phyloP scores from a whole-genome alignment of 1,140 invertebrate genomes.

The Heliconius hewitsoni region DNA sequence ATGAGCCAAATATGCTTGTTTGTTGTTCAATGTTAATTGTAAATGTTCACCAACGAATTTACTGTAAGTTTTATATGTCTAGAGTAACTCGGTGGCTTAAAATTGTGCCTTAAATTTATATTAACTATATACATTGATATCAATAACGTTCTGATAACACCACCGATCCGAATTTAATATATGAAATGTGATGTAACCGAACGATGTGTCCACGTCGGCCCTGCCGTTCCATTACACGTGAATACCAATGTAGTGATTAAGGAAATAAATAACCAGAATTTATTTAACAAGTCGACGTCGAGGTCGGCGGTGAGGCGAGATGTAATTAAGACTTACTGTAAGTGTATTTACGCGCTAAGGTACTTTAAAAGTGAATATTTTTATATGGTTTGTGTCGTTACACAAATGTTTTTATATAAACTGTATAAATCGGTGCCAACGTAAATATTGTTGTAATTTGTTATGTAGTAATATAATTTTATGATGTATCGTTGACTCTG shows the following conservation, averaged over 20 bases:
- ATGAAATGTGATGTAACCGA: conserved; percentile 11
- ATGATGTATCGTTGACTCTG: conserved; percentile 76
- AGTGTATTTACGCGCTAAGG: conserved; percentile 74
- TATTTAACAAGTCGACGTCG: conserved; percentile 47
- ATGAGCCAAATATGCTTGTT: not conserved
- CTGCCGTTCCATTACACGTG: conserved; percentile 52
- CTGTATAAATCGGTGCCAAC: conserved; percentile 79
- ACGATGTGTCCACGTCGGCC: conserved; percentile 28
- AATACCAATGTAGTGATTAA: conserved; percentile 70
- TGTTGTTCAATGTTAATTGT: not conserved
- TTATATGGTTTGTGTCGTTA: conserved; percentile 74
- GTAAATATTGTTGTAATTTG: conserved; percentile 80
- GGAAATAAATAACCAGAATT: conserved; percentile 61
- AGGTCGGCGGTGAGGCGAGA: conserved; percentile 59
- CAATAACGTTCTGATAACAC: not conserved
- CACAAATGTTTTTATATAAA: conserved; percentile 77
- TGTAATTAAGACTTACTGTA: conserved; percentile 73
- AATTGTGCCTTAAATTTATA: conserved; percentile 33
- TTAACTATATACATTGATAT: not conserved
- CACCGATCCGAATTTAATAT: conserved; percentile 1
- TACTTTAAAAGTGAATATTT: conserved; percentile 75
- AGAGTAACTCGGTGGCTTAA: conserved; percentile 29
- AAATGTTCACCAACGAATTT: not conserved
- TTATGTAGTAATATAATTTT: conserved; percentile 79
- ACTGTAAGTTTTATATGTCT: conserved; percentile 1